Evolutionary conservation across 2,888 invertebrate species (phyloP), one percentile per base, ranked within the genome.

Genomic region (Pollenia labialis): DNA sequence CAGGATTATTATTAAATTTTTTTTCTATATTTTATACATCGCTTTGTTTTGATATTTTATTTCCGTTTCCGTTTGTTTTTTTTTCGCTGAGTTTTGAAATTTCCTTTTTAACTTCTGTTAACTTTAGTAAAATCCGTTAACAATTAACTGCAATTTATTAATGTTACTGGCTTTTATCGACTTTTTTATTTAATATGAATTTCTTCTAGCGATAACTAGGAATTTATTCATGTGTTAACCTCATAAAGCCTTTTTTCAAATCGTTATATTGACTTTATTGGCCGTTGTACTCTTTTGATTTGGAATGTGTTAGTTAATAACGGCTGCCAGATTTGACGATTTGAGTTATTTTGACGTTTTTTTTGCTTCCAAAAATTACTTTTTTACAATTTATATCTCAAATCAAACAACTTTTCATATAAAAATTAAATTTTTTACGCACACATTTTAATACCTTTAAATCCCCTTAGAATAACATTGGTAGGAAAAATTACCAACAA

Each of bases 101-200:
- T 32, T 32, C 6, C 6, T 32, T 32, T 32, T 32, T 32, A 32
- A 32, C 32, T 32, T 32, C 4, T 32, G 66, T 74, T 72, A 74
- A 72, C 82, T 69, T 76, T 76, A 69, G 68, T 54, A 48, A 81
- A 84, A 81, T 74, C 16, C 74, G 64, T 79, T 74, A 84, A 87
- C 84, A 81, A 84, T 77, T 76, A 87, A 87, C 84, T 84, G 77
- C 52, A 77, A 81, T 52, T 68, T 50, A 84, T 74, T 77, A 69
- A 77, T 84, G 84, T 68, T 76, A 48, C 23, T 60, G 68, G 69
- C 64, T 87, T 87, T 81, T 87, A 87, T 84, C 64, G 84, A 72
- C 60, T 81, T 87, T 81, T 81, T 72, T 72, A 52, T 79, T 79
- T 79, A 52, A 42, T 42, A 62, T 32, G 32, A 58, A 62, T 58